A percentile compares a stretch with the other conserved stretches of the same genome.
Conservation (phyloP, 2,888 invertebrate genomes). For the Sphaerophoria rueppellii region DNA sequence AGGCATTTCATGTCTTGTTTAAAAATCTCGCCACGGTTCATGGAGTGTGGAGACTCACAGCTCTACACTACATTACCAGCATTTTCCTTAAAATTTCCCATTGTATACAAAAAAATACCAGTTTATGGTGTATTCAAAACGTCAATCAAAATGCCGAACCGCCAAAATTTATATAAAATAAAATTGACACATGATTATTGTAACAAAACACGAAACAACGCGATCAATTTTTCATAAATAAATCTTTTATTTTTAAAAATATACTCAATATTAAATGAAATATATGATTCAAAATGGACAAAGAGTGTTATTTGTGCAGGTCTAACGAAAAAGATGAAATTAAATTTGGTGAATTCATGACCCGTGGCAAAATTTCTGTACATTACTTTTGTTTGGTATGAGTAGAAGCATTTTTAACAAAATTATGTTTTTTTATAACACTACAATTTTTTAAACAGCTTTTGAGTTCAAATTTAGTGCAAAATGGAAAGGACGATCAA, state of each 20-base stretch:
- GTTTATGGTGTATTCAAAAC: too few species aligned
- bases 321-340: slow-evolving; percentile 54
- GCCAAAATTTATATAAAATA: background rate
- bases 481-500: slow-evolving; percentile 86
- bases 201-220: background rate
- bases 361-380: slow-evolving; percentile 84
- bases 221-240: background rate
- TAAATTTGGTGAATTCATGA: slow-evolving; percentile 73
- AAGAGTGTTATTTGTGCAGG: slow-evolving; percentile 55
- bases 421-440: background rate
- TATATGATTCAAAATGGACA: slow-evolving; percentile 35
- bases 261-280: slow-evolving; percentile 18
- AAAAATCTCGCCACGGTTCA: too few species aligned
- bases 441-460: slow-evolving; percentile 80
- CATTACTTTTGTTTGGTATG: slow-evolving; percentile 90
- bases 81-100: too few species aligned
- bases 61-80: too few species aligned
- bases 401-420: too few species aligned
- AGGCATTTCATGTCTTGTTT: too few species aligned
- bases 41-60: too few species aligned
- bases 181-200: background rate
- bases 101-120: too few species aligned
- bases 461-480: slow-evolving; percentile 87
- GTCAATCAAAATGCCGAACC: background rate
- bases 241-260: background rate